Percentiles rank a stretch among this genome's conserved stretches.
Evolutionary conservation across 2,113 vertebrate genomes (phyloP).

Genomic region (Rhinogobius similis): DNA sequence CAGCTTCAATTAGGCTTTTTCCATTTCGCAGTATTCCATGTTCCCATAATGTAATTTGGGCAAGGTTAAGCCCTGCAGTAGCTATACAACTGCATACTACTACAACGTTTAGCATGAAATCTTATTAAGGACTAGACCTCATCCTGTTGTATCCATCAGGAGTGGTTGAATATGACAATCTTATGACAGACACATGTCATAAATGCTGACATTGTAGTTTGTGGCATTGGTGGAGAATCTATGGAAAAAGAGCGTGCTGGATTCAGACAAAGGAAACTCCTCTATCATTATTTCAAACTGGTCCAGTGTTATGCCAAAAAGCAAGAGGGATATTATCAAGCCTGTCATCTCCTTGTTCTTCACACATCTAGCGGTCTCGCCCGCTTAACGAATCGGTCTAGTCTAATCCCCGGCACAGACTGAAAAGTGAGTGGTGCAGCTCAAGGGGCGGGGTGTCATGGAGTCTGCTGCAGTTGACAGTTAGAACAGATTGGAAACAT

Average conservation of each 20-base stretch:
- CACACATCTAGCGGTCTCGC: not conserved
- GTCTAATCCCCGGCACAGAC: constrained; percentile 48
- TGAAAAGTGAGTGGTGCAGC: constrained; percentile 30
- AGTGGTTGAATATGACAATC: constrained; percentile 5
- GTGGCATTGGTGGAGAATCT: constrained; percentile 50
- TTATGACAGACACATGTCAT: constrained; percentile 7
- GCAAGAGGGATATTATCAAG: not conserved
- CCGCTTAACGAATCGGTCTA: constrained; percentile 24
- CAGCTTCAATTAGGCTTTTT: not conserved
- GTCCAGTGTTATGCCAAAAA: constrained; percentile 5
- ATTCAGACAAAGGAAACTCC: constrained; percentile 61
- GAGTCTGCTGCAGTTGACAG: constrained; percentile 59
- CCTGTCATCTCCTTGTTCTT: not conserved
- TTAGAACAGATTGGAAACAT: constrained; percentile 11
- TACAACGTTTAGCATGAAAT: not conserved
- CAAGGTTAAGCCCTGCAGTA: not conserved
- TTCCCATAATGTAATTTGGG: not conserved
- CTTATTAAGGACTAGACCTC: too few species aligned
- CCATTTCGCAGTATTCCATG: constrained; percentile 1
- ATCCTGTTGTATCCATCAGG: not conserved
- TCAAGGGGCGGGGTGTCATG: constrained; percentile 41
- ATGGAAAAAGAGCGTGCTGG: constrained; percentile 15
- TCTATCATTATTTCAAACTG: constrained; percentile 6
- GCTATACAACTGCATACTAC: not conserved
- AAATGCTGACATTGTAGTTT: constrained; percentile 56